Evolutionary conservation across 2,888 invertebrate species (phyloP), one percentile per base, ranked within the genome.

Genomic region (Apamea crenata): DNA sequence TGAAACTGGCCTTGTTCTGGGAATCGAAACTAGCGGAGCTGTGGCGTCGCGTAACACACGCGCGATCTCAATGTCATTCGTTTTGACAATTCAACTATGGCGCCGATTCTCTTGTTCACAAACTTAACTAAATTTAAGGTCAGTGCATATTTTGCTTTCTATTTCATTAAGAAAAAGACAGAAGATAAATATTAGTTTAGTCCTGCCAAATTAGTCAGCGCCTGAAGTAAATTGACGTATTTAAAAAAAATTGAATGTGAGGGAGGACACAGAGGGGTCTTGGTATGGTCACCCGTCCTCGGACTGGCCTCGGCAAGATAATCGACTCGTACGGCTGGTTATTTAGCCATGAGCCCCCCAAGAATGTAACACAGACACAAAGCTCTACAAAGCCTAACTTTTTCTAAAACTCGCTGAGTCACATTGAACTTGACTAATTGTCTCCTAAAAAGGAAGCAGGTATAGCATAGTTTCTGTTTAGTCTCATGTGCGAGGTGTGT

Each of bases 401-500:
- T 53, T 32, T 53, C 29, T n/a, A 6, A 53, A 53, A 53, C 25
- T 25, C 5, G 18, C 2, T 25, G 18, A 16, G n/a, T n/a, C 12
- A n/a, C 12, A 18, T 74, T 18, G 69, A 74, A 74, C 50, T 74
- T 74, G 25, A 18, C 32, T 8, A 18, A 18, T 29, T 53, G 44
- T 25, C 50, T n/a, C 4, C 10, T 56, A 29, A 21, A 70, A 53
- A 69, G 72, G 72, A 83, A 74, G 66, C 47, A 76, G 69, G 61
- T 59, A 47, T 14, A 14, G 65, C 40, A 40, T 1, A 32, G 12
- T 40, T 36, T 77, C 85, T 88, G 87, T 78, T 80, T 77, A 59
- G 47, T 67, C 10, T 89, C 87, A 74, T n/a, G 40, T 14, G 7
- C n/a, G 59, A 81, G 63, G 40, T 79, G 14, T 78, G 82, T 88